Evolutionary conservation across 2,888 invertebrate species (phyloP).

Genomic region (Trilocha varians): DNA sequence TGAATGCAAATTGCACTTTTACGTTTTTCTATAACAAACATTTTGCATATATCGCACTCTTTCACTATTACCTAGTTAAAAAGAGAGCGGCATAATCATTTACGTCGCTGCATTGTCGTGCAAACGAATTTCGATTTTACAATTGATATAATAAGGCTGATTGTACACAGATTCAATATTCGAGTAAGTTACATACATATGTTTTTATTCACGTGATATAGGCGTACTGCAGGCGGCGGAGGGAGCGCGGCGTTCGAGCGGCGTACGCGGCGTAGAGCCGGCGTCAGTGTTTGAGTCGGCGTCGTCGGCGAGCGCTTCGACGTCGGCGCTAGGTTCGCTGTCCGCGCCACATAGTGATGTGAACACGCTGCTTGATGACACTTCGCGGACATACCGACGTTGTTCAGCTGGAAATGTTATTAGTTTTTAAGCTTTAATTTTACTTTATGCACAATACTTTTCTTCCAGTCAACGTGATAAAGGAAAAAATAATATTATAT

Average conservation of each 20-base stretch:
- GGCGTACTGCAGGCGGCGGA: slow-evolving; percentile 60
- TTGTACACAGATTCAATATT: neutral
- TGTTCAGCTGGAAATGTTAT: slow-evolving; percentile 54
- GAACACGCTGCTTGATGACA: slow-evolving; percentile 54
- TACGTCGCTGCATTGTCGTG: too few relatives aligned
- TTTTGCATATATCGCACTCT: too few relatives aligned
- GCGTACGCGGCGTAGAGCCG: slow-evolving; percentile 11
- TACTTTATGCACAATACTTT: too few relatives aligned
- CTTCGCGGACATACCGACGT: slow-evolving; percentile 61
- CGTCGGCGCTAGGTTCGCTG: slow-evolving; percentile 8
- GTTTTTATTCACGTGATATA: slow-evolving; percentile 42
- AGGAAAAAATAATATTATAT: too few relatives aligned
- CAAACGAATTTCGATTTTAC: neutral
- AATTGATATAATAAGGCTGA: too few relatives aligned
- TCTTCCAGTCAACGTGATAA: too few relatives aligned
- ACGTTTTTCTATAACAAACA: too few relatives aligned
- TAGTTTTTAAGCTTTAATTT: too few relatives aligned
- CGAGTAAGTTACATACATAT: neutral
- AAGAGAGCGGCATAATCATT: too few relatives aligned
- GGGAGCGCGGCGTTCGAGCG: slow-evolving; percentile 28
- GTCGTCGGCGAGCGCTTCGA: slow-evolving; percentile 10
- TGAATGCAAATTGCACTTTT: too few relatives aligned
- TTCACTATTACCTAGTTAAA: too few relatives aligned
- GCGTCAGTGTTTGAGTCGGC: slow-evolving; percentile 8
- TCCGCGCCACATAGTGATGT: slow-evolving; percentile 36